Conservation (phyloP, 2,113 vertebrate genomes). For the Cyanistes caeruleus region DNA sequence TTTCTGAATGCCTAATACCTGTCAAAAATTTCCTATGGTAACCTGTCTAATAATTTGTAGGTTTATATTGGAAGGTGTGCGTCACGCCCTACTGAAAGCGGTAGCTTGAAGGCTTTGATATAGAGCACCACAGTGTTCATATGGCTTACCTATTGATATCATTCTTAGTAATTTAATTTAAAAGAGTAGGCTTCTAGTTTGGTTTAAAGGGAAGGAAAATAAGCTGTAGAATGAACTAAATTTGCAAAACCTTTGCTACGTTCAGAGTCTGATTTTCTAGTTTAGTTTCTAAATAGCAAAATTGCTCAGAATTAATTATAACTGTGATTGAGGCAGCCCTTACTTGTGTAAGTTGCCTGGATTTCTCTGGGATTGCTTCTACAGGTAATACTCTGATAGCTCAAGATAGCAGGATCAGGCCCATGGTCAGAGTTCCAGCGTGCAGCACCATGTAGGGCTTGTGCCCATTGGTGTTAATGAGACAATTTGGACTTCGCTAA, state of each 20-base stretch:
- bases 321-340: not conserved
- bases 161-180: not conserved
- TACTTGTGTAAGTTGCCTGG: not conserved
- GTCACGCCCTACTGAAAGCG: rapidly evolving
- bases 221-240: not conserved
- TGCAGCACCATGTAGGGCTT: rapidly evolving
- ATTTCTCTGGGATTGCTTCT: not conserved
- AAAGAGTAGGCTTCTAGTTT: not conserved
- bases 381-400: not conserved
- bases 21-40: not conserved
- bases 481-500: not conserved
- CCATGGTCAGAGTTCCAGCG: rapidly evolving
- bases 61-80: not conserved
- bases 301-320: not conserved
- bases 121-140: not conserved
- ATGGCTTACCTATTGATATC: not conserved
- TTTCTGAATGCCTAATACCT: not conserved
- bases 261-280: not conserved
- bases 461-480: not conserved
- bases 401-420: not conserved
- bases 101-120: not conserved
- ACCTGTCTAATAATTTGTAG: not conserved
- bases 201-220: not conserved
- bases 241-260: not conserved
- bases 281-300: not conserved